Evolutionary conservation across 2,113 vertebrate genomes (phyloP), one percentile per base, ranked within the genome.

Genomic region (Myotis yumanensis): DNA sequence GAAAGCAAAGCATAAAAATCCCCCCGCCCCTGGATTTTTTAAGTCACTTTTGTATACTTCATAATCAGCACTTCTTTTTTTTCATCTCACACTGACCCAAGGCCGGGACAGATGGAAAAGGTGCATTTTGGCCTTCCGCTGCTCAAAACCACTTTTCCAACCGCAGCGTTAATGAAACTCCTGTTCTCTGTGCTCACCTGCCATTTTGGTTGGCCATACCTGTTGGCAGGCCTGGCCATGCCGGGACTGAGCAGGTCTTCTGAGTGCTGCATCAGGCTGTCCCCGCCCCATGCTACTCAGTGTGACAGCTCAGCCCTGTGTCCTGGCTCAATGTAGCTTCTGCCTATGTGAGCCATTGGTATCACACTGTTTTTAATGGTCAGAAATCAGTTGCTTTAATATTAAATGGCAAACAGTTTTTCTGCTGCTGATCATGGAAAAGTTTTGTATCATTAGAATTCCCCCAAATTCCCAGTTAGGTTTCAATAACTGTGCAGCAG

Each of bases 401-500:
- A 91, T 14, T 64, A 87, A 92, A n/a, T 76, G 9, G 40, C 80
- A 52, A 76, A 86, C 46, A 32, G 40, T 96, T 95, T 85, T 86
- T 95, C 86, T 96, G 28, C 96, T 97, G 95, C 85, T 97, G 95
- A 80, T 89, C 16, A 10, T 0, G 23, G 88, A 95, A n/a, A 54
- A 80, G 91, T 23, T 97, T 57, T 90, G 23, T 2, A 22, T 93
- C 97, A 95, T 91, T 95, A 87, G 93, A 98, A 98, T 98, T 98
- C 97, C 98, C 98, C 98, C 88, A 98, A 97, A 97, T 98, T 98
- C 97, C 94, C 86, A 82, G 94, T 86, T 94, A 69, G 80, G 75
- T 95, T 93, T 11, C 4, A 8, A 46, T 52, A 11, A 94, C 1
- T 3, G 10, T 73, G 30, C 2, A 0, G 20, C 17, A 6, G 46